Evolutionary conservation across 2,113 vertebrate species (phyloP).

Genomic region (Otus sunia): DNA sequence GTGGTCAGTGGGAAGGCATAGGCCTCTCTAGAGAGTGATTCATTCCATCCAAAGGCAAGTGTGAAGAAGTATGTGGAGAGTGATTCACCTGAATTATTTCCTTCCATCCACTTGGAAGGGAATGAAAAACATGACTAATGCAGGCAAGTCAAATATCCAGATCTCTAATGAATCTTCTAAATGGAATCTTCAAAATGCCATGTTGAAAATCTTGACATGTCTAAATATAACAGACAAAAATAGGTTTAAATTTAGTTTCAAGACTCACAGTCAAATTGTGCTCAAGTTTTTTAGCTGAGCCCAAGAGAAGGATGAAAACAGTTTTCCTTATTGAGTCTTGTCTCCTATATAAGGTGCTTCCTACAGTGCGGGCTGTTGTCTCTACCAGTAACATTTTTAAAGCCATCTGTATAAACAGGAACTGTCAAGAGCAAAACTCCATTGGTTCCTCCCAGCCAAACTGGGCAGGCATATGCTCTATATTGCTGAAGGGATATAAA

Average conservation of each 20-base stretch:
- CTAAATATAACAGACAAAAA: not conserved
- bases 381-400: not conserved
- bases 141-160: not conserved
- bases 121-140: not conserved
- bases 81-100: slow-evolving; percentile 29
- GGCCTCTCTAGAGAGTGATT: not conserved
- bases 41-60: not conserved
- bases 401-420: not conserved
- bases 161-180: not conserved
- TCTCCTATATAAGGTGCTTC: not conserved
- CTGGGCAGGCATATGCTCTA: not conserved
- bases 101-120: not conserved
- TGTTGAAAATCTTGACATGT: not conserved
- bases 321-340: not conserved
- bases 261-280: not conserved
- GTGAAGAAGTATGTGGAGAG: not conserved
- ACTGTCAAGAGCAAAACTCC: not conserved
- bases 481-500: not conserved
- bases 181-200: not conserved
- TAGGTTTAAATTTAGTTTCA: not conserved
- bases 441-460: not conserved
- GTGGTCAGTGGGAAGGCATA: not conserved
- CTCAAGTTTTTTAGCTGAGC: not conserved
- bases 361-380: not conserved
- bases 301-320: not conserved